Percentiles rank a stretch among this genome's conserved stretches.
phyloP scores from a whole-genome alignment of 1,140 invertebrate species.

The Propsilocerus akamusi region DNA sequence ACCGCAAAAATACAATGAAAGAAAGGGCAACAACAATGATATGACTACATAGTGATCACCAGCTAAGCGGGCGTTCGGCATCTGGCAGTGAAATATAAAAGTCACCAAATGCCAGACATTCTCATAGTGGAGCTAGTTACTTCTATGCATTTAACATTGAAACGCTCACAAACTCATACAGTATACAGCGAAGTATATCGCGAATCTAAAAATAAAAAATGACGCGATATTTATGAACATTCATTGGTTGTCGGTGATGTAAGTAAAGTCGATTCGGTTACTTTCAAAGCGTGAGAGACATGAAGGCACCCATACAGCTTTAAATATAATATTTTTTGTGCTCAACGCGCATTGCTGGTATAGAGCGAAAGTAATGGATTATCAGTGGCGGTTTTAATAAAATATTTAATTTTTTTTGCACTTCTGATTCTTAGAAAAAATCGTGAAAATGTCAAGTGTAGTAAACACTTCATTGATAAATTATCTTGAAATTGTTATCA shows the following conservation, averaged over 20 bases:
- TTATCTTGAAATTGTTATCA: too few species aligned
- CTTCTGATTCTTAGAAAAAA: too few species aligned
- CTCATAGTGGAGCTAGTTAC: neutral
- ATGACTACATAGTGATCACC: neutral
- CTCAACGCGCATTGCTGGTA: too few species aligned
- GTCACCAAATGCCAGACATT: neutral
- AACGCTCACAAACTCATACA: neutral
- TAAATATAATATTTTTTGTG: neutral
- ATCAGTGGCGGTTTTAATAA: too few species aligned
- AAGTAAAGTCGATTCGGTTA: neutral
- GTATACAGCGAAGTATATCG: neutral
- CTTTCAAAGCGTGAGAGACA: neutral
- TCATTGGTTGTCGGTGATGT: neutral
- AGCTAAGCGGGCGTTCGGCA: neutral
- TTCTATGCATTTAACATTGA: neutral
- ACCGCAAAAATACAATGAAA: neutral
- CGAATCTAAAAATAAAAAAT: neutral
- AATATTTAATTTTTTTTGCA: too few species aligned
- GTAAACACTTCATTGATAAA: too few species aligned
- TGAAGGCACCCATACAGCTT: conserved; percentile 1
- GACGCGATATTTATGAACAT: neutral
- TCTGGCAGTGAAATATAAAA: neutral
- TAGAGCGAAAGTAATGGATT: neutral
- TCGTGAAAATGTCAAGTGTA: too few species aligned
- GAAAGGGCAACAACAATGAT: too few species aligned